Evolutionary conservation across 2,113 vertebrate species (phyloP), one percentile per base, ranked within the genome.

Genomic region (Sapayoa aenigma): DNA sequence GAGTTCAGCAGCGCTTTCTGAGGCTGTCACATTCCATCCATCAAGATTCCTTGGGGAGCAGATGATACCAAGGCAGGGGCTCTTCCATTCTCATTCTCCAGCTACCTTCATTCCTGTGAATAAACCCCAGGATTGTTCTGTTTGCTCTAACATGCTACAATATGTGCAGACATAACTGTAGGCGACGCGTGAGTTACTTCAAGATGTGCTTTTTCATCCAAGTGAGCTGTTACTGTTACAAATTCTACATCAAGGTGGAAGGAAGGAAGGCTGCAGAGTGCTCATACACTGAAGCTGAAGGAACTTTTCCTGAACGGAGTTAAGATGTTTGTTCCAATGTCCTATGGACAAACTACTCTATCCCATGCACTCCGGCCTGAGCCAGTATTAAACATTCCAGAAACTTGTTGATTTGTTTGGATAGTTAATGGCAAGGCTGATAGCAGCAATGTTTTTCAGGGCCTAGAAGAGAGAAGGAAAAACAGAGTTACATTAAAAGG

Each of bases 341-440:
- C 94, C 91, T 78, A 82, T 63, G 94, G 96, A 76, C 92, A 96
- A 90, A 89, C 85, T 71, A 91, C n/a, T 73, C 77, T 82, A 94
- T 94, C 74, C 89, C 97, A 93, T 83, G 94, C 96, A 91, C 12
- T 62, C 72, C 66, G 39, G 71, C 69, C 68, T 59, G 81, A 92
- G 97, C 98, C 98, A 98, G 37, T 97, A 97, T 89, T 98, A 98
- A 76, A 98, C 95, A 96, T 98, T 98, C 98, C 99, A 98, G 80
- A 99, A 98, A 97, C 97, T 98, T 81, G 99, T 99, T 39, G 99
- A 99, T 98, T 99, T 99, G 98, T 99, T 99, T 28, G 99, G 98
- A 89, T 99, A 99, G 98, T 98, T 98, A 98, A 99, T 99, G 89
- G 99, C 99, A 97, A 99, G 98, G 98, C 99, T 99, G 98, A 99